Evolutionary conservation across 1,140 invertebrate genomes (phyloP), one percentile per base, ranked within the genome.

Genomic region (Sinella curviseta): DNA sequence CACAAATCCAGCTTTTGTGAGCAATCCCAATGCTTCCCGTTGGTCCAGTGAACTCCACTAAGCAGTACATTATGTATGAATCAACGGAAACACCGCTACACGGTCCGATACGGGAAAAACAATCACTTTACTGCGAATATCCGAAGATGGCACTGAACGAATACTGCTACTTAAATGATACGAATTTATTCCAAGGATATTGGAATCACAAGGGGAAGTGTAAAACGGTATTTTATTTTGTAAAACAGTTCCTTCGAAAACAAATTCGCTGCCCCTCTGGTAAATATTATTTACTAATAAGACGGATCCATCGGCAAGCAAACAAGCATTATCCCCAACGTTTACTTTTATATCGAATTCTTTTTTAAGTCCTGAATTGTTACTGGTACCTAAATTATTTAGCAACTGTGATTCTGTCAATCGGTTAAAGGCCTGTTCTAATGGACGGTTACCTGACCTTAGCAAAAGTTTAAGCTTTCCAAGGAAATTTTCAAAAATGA

Each of bases 401-500:
- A 48, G 20, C 39, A 48, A 48, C 39, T 20, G 8, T 17, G 8
- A 17, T 70, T 70, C 65, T 70, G 8, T n/a, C 14, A 70, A 31
- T 70, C 65, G 26, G 31, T 77, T 83, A 34, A 54, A 24, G 28
- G 75, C 33, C 36, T 81, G 80, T 60, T 78, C 3, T n/a, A 57
- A 65, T 24, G 83, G 84, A 34, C 84, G 83, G 17, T 85, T 78
- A 31, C 81, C 78, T 75, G 81, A 83, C 55, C 83, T 78, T 31
- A 86, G 34, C 12, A 82, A 70, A 39, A 79, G 83, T 85, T 88
- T 89, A n/a, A 88, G 80, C 74, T 83, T 76, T 60, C 84, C 75
- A 60, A 89, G 80, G 78, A 85, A 86, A 82, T 87, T 88, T 85
- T 89, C 88, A 86, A 88, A 89, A n/a, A n/a, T n/a, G n/a, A n/a